Conservation (phyloP, 1,140 invertebrate genomes). For the Bilobella aurantiaca region DNA sequence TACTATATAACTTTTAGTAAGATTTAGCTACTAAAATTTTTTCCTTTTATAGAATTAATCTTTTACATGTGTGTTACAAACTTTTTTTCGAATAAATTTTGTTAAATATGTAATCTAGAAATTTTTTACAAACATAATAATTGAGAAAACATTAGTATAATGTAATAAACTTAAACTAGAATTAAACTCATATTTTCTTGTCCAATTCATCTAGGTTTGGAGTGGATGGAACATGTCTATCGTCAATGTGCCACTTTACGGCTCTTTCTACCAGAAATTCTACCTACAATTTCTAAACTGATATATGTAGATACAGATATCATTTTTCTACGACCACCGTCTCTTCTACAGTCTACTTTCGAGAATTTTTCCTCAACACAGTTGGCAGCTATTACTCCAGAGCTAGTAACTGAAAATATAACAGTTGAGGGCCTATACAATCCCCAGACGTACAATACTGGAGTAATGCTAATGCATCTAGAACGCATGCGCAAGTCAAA, state of each 20-base stretch:
- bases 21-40: neutral
- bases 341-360: neutral
- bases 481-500: neutral
- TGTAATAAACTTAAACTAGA: no score
- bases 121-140: no score
- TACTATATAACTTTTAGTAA: neutral
- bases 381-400: neutral
- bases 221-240: neutral
- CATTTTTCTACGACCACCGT: neutral
- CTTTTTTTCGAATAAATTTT: no score
- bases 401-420: neutral
- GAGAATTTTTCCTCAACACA: neutral
- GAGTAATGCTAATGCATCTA: neutral
- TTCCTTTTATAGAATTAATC: no score
- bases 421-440: neutral
- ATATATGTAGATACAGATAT: neutral
- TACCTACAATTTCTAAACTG: neutral
- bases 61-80: no score
- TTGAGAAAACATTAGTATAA: no score
- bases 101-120: no score
- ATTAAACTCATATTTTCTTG: no score
- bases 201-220: neutral
- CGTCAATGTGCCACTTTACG: neutral
- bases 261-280: conserved; percentile 1
- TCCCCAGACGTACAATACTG: neutral